Evolutionary conservation across 2,888 invertebrate species (phyloP), one percentile per base, ranked within the genome.

Genomic region (Nomada lathburiana): DNA sequence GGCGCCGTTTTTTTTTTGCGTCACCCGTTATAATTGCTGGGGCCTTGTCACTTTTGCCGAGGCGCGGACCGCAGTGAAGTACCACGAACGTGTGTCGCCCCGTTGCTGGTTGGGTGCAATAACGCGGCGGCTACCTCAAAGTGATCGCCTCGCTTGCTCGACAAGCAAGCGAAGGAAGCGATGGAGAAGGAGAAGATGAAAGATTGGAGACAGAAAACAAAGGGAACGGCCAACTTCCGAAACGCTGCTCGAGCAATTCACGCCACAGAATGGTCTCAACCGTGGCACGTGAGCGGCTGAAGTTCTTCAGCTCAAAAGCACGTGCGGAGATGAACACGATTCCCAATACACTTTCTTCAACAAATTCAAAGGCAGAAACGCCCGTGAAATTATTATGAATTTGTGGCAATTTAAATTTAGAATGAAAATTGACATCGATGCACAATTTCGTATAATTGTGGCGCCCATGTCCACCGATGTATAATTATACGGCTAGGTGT

Each of bases 1-100:
- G 85, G 82, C 82, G 88, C 85, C 87, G 83, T 68, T 84, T 89
- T 86, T 86, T 90, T 90, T 89, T 86, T 87, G 81, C 76, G 80
- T 76, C 88, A 89, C 86, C 89, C 89, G 90, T 90, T 90, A 90
- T 90, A 90, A 90, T 90, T 90, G 88, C 88, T 72, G 78, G 80
- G 83, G 88, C 83, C 85, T 89, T 84, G 87, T 90, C 87, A 89
- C 84, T 86, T 88, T 88, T 83, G 86, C 82, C 77, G 67, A 80
- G 78, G 77, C 82, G 78, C 85, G 73, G 72, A 70, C 64, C 76
- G 70, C 89, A 86, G 83, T 83, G 84, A 86, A 74, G 84, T 82
- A 83, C 52, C 83, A 70, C 67, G 76, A 63, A 26, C 20, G 47
- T 62, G 23, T 50, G 82, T 85, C 80, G 86, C 88, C 85, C 81